Base-by-base conservation (phyloP, 2,797 vertebrate genomes). In the Borostomias antarcticus region DNA sequence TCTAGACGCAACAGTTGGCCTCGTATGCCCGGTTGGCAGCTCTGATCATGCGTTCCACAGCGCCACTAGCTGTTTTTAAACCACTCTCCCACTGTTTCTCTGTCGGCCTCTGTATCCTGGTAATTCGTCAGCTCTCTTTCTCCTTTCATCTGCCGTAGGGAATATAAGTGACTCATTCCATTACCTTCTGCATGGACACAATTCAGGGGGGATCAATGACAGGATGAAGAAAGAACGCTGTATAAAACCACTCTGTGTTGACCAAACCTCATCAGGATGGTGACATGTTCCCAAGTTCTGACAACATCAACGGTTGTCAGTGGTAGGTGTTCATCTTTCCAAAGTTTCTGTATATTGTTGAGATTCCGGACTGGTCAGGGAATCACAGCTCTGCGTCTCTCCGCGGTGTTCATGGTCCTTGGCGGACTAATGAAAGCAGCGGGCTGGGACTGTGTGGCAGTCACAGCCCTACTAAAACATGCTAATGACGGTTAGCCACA, bases 241-340 rank as follows among this genome's bases (percentile, higher is more conserved):
- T n/a, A n/a, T n/a, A n/a, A n/a, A n/a, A n/a, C n/a, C n/a, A n/a
- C n/a, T n/a, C n/a, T n/a, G n/a, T n/a, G n/a, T n/a, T n/a, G n/a
- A n/a, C n/a, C n/a, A n/a, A n/a, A n/a, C n/a, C n/a, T n/a, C n/a
- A n/a, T n/a, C n/a, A n/a, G n/a, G n/a, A n/a, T n/a, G n/a, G n/a
- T n/a, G n/a, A n/a, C n/a, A n/a, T n/a, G n/a, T n/a, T 75, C 61
- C 50, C 68, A 68, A 70, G 23, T 51, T 68, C 66, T 60, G 48
- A 29, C 13, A 56, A 81, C 26, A 1, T 60, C 65, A 59, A 68
- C 52, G 68, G 59, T 62, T n/a, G n/a, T n/a, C n/a, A n/a, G n/a
- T n/a, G 70, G 74, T 45, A 66, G 67, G 72, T 67, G 70, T 69
- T 58, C 13, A 68, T 79, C n/a, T 73, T 83, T 81, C 77, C 81